Conservation (phyloP, 2,113 vertebrate genomes). For the Pampusana beccarii region DNA sequence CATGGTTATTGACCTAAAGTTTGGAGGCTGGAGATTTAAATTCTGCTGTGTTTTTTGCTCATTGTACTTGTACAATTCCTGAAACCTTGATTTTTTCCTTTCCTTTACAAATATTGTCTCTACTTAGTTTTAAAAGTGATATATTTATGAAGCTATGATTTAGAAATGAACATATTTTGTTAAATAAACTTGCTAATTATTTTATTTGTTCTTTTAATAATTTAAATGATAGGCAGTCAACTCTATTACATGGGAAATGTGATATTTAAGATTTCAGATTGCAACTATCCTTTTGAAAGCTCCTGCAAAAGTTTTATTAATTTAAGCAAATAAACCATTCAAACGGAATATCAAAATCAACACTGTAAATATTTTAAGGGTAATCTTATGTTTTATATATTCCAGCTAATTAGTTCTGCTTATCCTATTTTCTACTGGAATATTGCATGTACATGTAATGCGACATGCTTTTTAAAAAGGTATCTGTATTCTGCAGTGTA, state of each 20-base stretch:
- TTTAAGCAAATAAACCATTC: neutral
- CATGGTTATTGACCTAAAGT: neutral
- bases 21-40: neutral
- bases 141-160: neutral
- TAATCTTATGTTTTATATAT: neutral
- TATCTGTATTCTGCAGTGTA: neutral
- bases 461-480: neutral
- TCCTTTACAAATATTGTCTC: neutral
- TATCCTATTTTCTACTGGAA: neutral
- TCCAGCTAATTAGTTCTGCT: neutral
- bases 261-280: neutral
- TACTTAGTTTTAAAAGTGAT: neutral
- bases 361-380: neutral
- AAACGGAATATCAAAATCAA: neutral
- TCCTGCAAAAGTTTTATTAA: neutral
- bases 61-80: neutral
- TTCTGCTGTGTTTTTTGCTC: neutral
- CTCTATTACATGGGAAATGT: neutral
- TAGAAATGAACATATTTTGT: neutral
- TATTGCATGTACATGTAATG: neutral
- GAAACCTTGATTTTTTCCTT: neutral
- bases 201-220: conserved; percentile 18
- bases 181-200: neutral
- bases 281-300: neutral
- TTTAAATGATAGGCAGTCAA: neutral